phyloP scores from a whole-genome alignment of 2,113 vertebrate genomes.

The Haplotaxodon microlepis region DNA sequence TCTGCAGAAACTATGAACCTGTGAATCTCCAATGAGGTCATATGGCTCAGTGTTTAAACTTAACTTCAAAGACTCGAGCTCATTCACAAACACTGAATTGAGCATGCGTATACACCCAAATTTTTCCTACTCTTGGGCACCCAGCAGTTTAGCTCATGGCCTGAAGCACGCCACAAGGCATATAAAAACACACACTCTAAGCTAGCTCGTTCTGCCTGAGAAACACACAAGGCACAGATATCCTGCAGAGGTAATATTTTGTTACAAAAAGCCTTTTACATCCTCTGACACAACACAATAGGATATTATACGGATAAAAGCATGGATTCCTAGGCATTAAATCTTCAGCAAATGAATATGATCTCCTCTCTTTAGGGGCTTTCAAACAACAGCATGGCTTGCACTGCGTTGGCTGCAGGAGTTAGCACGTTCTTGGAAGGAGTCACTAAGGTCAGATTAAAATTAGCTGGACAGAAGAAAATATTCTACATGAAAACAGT shows the following conservation, averaged over 20 bases:
- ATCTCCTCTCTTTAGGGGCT: not conserved
- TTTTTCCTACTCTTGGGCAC: not conserved
- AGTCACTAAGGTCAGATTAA: not conserved
- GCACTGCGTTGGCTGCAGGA: not conserved
- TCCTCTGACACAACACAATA: not conserved
- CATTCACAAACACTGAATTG: not conserved
- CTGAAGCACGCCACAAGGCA: conserved; percentile 53
- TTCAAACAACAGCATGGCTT: not conserved
- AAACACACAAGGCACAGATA: conserved; percentile 32
- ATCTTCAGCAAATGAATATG: not conserved
- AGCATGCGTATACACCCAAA: not conserved
- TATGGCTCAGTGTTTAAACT: not conserved
- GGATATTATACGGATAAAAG: not conserved
- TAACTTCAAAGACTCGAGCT: not conserved
- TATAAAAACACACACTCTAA: conserved; percentile 21
- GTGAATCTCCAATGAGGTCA: not conserved
- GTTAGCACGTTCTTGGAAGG: not conserved
- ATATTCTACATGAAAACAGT: not conserved
- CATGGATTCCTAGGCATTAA: not conserved
- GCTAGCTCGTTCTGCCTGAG: not conserved
- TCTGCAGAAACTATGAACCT: not conserved
- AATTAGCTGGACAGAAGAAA: not conserved
- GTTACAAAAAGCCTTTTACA: conserved; percentile 20
- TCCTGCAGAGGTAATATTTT: conserved; percentile 31
- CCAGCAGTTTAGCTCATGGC: conserved; percentile 33